Percentiles rank a stretch among this genome's conserved stretches.
These are phyloP conservation scores for Globodera ellingtonae DNA, from an alignment of 1,140 invertebrate species.

Conservation along the genomic window DNA sequence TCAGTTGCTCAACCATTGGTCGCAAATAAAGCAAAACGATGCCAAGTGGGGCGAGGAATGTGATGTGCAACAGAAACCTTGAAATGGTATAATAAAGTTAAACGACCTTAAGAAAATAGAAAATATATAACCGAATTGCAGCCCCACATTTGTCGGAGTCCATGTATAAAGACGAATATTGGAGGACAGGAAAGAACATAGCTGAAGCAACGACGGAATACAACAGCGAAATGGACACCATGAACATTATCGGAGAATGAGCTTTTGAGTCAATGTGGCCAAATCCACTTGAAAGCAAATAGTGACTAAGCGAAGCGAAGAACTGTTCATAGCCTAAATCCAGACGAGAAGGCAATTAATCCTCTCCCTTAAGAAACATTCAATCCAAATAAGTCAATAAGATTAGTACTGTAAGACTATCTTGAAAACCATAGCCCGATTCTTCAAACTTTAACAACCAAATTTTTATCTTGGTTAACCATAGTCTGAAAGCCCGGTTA, in stretches of 20 bases:
- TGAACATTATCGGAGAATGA: constrained; percentile 18
- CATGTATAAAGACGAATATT: constrained; percentile 41
- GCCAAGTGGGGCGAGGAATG: constrained; percentile 32
- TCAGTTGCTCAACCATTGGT: constrained; percentile 25
- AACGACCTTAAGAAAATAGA: constrained; percentile 53
- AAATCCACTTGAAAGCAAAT: constrained; percentile 15
- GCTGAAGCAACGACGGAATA: constrained; percentile 34
- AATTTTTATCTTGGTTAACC: too few relatives aligned
- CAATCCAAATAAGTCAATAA: not conserved
- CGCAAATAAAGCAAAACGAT: constrained; percentile 25
- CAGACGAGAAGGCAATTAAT: too few relatives aligned
- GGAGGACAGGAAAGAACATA: constrained; percentile 40
- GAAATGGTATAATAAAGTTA: constrained; percentile 28
- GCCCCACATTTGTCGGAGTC: constrained; percentile 21
- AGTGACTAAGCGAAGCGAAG: constrained; percentile 16
- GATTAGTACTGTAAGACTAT: not conserved
- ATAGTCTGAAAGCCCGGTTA: too few relatives aligned
- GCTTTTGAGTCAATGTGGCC: not conserved
- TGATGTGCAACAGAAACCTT: constrained; percentile 32
- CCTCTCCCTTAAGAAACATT: not conserved
- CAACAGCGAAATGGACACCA: constrained; percentile 26
- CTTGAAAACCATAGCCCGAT: too few relatives aligned
- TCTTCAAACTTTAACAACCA: too few relatives aligned
- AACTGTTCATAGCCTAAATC: constrained; percentile 21
- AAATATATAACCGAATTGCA: constrained; percentile 62